phyloP scores from a whole-genome alignment of 1,140 invertebrate genomes.

The Euwallacea similis region DNA sequence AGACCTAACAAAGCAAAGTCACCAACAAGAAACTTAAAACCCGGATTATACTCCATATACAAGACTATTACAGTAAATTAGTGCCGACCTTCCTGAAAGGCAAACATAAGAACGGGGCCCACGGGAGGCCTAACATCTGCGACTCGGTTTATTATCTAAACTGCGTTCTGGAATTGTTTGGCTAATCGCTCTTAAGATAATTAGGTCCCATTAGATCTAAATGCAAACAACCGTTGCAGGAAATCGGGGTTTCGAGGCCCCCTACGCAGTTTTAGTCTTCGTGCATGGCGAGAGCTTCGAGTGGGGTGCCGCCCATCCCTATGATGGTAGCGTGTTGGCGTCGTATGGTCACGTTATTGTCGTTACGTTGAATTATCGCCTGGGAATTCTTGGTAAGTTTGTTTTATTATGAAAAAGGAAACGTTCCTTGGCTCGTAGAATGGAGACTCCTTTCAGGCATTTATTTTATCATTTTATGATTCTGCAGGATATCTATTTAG shows the following conservation, averaged over 20 bases:
- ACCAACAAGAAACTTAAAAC: too few species aligned
- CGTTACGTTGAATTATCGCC: conserved; percentile 85
- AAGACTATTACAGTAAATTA: conserved; percentile 10
- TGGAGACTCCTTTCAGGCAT: too few species aligned
- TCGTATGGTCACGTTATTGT: conserved; percentile 87
- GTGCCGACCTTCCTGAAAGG: not conserved
- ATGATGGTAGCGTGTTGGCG: conserved; percentile 85
- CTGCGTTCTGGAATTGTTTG: not conserved
- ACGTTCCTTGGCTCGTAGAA: too few species aligned
- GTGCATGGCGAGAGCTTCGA: conserved; percentile 84
- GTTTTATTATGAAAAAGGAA: not conserved
- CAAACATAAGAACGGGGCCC: not conserved
- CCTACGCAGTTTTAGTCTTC: conserved; percentile 80
- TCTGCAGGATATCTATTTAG: too few species aligned
- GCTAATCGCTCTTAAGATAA: too few species aligned
- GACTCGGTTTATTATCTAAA: conserved; percentile 10
- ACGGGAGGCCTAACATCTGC: not conserved
- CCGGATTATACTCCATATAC: not conserved
- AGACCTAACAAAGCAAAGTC: too few species aligned
- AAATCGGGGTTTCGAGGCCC: conserved; percentile 73
- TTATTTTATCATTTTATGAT: too few species aligned
- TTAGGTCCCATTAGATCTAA: too few species aligned
- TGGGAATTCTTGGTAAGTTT: conserved; percentile 80
- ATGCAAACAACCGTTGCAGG: conserved; percentile 55
- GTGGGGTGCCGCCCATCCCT: conserved; percentile 82